Evolutionary conservation across 1,140 invertebrate genomes (phyloP).

Genomic region (Sarcophaga bullata): DNA sequence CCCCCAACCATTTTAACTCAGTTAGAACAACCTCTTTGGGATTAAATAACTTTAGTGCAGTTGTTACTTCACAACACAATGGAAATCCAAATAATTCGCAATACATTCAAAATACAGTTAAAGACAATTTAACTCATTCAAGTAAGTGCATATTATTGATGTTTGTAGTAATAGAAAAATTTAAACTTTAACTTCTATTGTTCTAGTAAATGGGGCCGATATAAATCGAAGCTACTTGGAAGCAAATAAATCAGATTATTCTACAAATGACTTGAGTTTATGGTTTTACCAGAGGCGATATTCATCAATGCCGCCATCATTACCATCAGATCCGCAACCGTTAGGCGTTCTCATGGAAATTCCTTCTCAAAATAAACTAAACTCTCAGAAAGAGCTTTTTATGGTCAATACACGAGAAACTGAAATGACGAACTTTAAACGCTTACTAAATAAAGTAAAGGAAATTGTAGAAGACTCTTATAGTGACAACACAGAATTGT

Average conservation of each 20-base stretch:
- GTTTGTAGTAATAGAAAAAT: neutral
- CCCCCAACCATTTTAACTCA: conserved; percentile 43
- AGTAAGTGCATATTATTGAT: conserved; percentile 47
- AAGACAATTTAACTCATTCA: conserved; percentile 60
- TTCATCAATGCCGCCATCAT: neutral
- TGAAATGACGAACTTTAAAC: conserved; percentile 61
- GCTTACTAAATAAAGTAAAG: conserved; percentile 60
- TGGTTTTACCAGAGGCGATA: conserved; percentile 58
- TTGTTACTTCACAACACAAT: neutral
- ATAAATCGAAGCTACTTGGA: conserved; percentile 63
- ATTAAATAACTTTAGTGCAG: conserved; percentile 26
- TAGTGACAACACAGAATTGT: conserved; percentile 62
- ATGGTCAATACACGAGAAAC: conserved; percentile 50
- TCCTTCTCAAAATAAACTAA: conserved; percentile 19
- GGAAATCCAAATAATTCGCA: no score
- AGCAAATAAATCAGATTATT: conserved; percentile 63
- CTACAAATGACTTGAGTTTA: conserved; percentile 58
- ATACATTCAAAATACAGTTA: conserved; percentile 48
- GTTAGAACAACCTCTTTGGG: neutral
- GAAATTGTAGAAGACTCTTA: conserved; percentile 64
- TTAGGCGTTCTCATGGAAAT: conserved; percentile 30
- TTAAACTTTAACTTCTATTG: neutral
- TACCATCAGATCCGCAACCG: neutral
- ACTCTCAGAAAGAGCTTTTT: neutral
- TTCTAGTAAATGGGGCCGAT: conserved; percentile 61